phyloP scores from a whole-genome alignment of 2,113 vertebrate genomes.

The Ictalurus furcatus region DNA sequence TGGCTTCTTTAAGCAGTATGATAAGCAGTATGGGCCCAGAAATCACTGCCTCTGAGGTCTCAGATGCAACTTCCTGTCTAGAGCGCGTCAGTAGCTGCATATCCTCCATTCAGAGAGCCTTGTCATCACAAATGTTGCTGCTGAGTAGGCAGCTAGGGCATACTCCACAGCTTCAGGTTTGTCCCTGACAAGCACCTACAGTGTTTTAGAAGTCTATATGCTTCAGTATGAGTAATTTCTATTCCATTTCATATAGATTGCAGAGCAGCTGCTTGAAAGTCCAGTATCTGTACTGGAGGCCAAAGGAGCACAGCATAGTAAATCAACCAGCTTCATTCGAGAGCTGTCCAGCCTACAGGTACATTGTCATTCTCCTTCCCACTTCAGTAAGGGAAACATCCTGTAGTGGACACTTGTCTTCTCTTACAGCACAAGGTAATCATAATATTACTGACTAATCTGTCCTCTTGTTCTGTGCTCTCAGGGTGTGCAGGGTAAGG shows the following conservation, averaged over 20 bases:
- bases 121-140: conserved; percentile 65
- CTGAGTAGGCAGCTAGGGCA: conserved; percentile 71
- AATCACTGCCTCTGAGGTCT: conserved; percentile 57
- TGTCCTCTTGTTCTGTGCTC: neutral
- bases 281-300: conserved; percentile 71
- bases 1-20: conserved; percentile 69
- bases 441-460: neutral
- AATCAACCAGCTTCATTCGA: conserved; percentile 67
- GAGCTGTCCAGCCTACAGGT: conserved; percentile 81
- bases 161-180: conserved; percentile 72
- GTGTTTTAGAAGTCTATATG: neutral
- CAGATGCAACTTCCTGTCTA: conserved; percentile 71
- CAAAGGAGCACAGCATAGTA: conserved; percentile 60
- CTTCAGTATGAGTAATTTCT: neutral
- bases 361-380: conserved; percentile 38
- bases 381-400: neutral
- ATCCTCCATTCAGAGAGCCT: conserved; percentile 60
- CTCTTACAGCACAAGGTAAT: neutral
- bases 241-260: conserved; percentile 37
- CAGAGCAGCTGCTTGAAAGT: conserved; percentile 67
- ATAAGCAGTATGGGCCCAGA: conserved; percentile 71
- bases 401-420: neutral
- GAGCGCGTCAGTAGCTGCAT: conserved; percentile 70
- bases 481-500: conserved; percentile 56
- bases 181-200: neutral